Percentiles rank a stretch among this genome's conserved stretches.
These are phyloP conservation scores for Oryctolagus cuniculus DNA, from an alignment of 2,113 vertebrate genomes.

Conservation along the genomic window mOryCun1.1 NC_091434.1:98835001-98835500, in stretches of 20 bases:
- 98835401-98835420: background rate
- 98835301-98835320: background rate
- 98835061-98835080: background rate
- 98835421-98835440: background rate
- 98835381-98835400: background rate
- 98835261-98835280: background rate
- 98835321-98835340: background rate
- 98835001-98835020: background rate
- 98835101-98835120: background rate
- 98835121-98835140: background rate
- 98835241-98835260: background rate
- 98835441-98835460: slow-evolving; percentile 8
- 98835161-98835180: background rate
- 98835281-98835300: background rate
- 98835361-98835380: background rate
- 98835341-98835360: background rate
- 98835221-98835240: background rate
- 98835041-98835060: background rate
- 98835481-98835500: background rate
- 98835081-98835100: background rate
- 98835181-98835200: background rate
- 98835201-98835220: background rate
- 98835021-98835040: background rate
- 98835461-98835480: background rate
- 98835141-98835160: slow-evolving; percentile 30